A percentile compares a stretch with the other conserved stretches of the same genome.
Evolutionary conservation across 92 coral and sea anemone genomes (phyloP).

Genomic region (Anthopleura xanthogrammica): DNA sequence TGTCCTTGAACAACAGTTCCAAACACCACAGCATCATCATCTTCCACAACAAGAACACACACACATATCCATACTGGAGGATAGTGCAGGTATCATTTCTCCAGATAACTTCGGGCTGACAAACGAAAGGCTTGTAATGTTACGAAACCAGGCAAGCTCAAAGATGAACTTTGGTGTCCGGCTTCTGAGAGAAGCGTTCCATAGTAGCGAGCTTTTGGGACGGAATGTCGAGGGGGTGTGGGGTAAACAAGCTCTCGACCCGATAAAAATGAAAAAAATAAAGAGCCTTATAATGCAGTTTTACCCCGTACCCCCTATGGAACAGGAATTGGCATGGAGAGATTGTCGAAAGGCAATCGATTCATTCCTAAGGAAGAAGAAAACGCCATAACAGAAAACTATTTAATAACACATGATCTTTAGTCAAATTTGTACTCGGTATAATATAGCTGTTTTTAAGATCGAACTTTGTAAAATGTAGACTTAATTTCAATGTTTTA

Average conservation of each 20-base stretch:
- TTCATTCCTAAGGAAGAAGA: constrained; percentile 19
- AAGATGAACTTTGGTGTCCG: constrained; percentile 25
- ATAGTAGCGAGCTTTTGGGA: constrained; percentile 14
- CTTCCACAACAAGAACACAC: neutral
- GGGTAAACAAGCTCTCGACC: constrained; percentile 37
- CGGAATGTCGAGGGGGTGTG: constrained; percentile 29
- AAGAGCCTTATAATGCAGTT: constrained; percentile 6
- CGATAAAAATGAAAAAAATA: constrained; percentile 4
- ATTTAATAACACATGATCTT: no score
- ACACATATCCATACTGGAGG: neutral
- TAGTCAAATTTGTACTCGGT: no score
- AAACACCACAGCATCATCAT: neutral
- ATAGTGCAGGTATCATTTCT: neutral
- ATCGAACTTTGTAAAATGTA: no score
- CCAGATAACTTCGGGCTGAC: constrained; percentile 2
- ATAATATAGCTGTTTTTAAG: no score
- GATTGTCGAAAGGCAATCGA: constrained; percentile 41
- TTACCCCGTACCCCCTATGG: constrained; percentile 38
- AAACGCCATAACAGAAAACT: neutral
- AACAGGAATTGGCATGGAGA: constrained; percentile 23
- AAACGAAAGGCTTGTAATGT: neutral
- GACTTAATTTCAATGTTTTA: no score
- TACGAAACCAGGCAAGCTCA: constrained; percentile 17
- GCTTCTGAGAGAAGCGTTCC: neutral
- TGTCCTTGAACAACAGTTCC: neutral